Base-by-base conservation (phyloP, 2,113 vertebrate genomes). In the Lepisosteus oculatus region DNA sequence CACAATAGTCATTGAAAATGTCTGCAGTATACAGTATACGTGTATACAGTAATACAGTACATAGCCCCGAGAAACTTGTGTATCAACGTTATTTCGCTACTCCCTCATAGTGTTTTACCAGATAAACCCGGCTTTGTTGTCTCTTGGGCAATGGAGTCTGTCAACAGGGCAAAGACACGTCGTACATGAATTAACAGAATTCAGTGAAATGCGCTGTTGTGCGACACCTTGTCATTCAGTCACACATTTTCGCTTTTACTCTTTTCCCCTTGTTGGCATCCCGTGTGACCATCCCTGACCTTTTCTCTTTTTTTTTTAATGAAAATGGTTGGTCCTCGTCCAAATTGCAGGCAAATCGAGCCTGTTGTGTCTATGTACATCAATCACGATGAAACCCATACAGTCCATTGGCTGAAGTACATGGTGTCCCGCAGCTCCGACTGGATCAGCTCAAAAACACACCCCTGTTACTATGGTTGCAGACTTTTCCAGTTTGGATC, bases 381-480 rank as follows among this genome's bases (percentile, higher is more conserved):
- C 76, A 78, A 74, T 80, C 73, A 78, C 71, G 69, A 63, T 76
- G 73, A 74, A 74, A 71, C 74, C 62, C 61, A 62, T 76, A 77
- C 76, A 76, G 61, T 42, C 68, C 64, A 77, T 77, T 80, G 77
- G 79, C 61, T 65, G 57, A 17, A 70, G 75, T 77, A 78, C 79
- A 80, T 77, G 78, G 72, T 72, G 77, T 78, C 64, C 67, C 41
- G 77, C 77, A 7, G 55, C 74, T 78, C 79, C 73, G 79, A 68
- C 79, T 80, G 84, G 85, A 84, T 69, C 68, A 61, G 43, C 80
- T 69, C 82, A 77, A 79, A 86, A 86, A 85, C 77, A 83, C 76
- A 73, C 79, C 71, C 72, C 55, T 54, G 80, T 84, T 84, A 68
- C 85, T 84, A 85, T 84, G 80, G 84, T 75, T 83, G 85, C 81